A percentile compares a stretch with the other conserved stretches of the same genome.
Conservation (phyloP, 2,113 vertebrate genomes). For the Cryptotis parvus region DNA sequence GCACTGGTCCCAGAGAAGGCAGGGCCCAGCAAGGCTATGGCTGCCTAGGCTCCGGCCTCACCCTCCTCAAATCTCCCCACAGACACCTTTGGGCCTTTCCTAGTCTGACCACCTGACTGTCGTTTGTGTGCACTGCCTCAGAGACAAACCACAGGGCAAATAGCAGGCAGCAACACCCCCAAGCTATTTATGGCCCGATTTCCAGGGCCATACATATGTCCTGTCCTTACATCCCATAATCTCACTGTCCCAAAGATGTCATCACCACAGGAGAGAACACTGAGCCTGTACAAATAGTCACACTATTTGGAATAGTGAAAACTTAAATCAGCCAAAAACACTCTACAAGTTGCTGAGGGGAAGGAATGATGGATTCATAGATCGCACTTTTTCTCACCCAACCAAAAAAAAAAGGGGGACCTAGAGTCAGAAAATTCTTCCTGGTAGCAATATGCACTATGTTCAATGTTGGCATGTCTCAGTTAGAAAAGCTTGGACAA, state of each 20-base stretch:
- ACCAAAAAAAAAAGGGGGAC: background rate
- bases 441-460: too few species aligned
- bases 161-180: background rate
- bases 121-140: background rate
- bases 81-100: background rate
- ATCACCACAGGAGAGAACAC: constrained; percentile 44
- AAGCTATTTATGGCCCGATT: background rate
- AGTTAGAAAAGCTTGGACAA: too few species aligned
- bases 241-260: constrained; percentile 70
- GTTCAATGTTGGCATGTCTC: too few species aligned
- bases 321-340: background rate
- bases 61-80: background rate
- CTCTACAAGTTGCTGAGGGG: background rate
- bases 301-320: constrained; percentile 65
- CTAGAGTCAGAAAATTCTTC: background rate
- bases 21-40: background rate
- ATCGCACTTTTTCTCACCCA: background rate
- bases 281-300: constrained; percentile 61
- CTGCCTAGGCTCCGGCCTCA: background rate
- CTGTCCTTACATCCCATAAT: constrained; percentile 59
- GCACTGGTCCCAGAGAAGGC: background rate
- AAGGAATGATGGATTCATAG: background rate
- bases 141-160: background rate
- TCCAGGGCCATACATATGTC: constrained; percentile 57
- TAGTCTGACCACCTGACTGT: background rate